Conservation (phyloP, 2,113 vertebrate species). For the Synodontis membranacea region DNA sequence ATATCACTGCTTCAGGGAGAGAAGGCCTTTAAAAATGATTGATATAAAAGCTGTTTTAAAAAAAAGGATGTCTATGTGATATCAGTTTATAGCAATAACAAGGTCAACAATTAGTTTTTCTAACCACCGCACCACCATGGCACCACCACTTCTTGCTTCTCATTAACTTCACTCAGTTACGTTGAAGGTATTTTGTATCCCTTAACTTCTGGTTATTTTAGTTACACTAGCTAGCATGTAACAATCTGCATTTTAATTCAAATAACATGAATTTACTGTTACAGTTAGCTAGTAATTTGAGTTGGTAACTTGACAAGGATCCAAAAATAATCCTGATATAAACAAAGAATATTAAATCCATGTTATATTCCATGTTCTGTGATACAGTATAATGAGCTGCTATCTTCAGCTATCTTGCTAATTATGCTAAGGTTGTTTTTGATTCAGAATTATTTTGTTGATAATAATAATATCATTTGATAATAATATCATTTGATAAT, state of each 20-base stretch:
- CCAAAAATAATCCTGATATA: background rate
- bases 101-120: background rate
- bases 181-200: background rate
- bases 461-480: too few species aligned
- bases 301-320: background rate
- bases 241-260: background rate
- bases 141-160: too few species aligned
- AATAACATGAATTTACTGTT: background rate
- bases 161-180: background rate
- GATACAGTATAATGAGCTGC: background rate
- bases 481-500: too few species aligned
- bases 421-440: background rate
- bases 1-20: background rate
- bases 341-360: background rate
- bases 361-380: background rate
- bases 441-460: background rate
- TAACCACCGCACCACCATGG: too few species aligned
- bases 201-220: background rate
- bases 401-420: background rate
- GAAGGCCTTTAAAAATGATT: background rate
- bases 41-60: background rate
- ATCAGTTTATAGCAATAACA: background rate
- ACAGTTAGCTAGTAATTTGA: background rate
- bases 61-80: background rate
- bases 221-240: background rate